A percentile compares a stretch with the other conserved stretches of the same genome.
These are phyloP conservation scores for Sympetrum striolatum DNA, from an alignment of 2,888 invertebrate species.

Conservation along the genomic window DNA sequence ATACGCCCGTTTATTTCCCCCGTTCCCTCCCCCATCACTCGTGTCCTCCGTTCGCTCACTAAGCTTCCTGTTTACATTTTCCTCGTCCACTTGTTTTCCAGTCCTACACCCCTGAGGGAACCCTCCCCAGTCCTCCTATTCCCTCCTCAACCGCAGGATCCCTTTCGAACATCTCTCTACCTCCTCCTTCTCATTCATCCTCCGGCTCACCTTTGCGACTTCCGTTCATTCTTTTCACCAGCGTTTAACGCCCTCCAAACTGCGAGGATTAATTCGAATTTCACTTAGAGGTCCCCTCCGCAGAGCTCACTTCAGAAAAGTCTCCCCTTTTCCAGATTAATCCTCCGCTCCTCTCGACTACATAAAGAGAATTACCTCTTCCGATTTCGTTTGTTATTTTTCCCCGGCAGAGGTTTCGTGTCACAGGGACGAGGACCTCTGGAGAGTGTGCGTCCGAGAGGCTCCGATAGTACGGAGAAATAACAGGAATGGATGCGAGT, in stretches of 20 bases:
- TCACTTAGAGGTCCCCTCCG: background rate
- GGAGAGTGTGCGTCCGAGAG: background rate
- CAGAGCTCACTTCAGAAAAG: conserved; percentile 6
- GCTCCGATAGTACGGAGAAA: background rate
- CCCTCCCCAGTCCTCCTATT: background rate
- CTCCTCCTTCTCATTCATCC: background rate
- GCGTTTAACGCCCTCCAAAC: background rate
- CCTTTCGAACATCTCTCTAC: too few relatives aligned
- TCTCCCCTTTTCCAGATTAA: conserved; percentile 1
- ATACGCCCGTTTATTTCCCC: background rate
- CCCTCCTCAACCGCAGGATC: background rate
- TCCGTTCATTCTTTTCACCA: background rate
- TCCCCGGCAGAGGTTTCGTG: background rate
- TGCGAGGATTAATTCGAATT: conserved; percentile 28
- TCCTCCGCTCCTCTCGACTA: background rate
- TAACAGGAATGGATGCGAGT: background rate
- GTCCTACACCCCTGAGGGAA: background rate
- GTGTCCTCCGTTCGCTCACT: background rate
- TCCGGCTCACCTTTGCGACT: background rate
- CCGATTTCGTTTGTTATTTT: background rate
- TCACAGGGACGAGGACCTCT: background rate
- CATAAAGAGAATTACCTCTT: conserved; percentile 17
- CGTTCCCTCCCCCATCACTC: background rate
- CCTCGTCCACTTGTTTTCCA: conserved; percentile 28
- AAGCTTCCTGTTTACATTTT: conserved; percentile 22